Percentiles rank a stretch among this genome's conserved stretches.
phyloP scores from a whole-genome alignment of 2,797 vertebrate species.

The Enteromius paludinosus region DNA sequence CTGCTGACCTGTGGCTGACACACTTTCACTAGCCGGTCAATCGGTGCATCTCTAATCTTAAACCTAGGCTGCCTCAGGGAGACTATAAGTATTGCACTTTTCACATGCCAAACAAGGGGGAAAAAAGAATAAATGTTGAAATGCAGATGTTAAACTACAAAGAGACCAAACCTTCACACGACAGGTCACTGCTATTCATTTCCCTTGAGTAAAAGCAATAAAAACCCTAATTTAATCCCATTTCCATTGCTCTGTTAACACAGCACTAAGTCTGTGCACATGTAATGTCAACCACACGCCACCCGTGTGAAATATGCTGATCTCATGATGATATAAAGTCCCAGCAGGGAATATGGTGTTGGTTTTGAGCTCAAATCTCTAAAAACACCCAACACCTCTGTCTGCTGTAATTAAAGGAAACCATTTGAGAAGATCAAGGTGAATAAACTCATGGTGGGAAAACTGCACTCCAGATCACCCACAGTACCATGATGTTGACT shows the following conservation, averaged over 20 bases:
- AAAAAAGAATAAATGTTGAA: neutral
- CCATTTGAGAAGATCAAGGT: conserved; percentile 28
- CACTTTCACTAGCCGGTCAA: too few relatives aligned
- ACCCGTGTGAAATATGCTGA: conserved; percentile 25
- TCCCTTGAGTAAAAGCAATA: conserved; percentile 45
- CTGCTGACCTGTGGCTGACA: too few relatives aligned
- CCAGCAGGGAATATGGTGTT: conserved; percentile 12
- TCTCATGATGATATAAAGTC: conserved; percentile 31
- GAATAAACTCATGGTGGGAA: conserved; percentile 36
- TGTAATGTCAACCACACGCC: conserved; percentile 32
- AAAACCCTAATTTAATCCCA: conserved; percentile 41
- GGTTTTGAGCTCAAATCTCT: conserved; percentile 19
- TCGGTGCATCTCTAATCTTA: too few relatives aligned
- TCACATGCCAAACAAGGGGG: neutral
- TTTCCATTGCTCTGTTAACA: conserved; percentile 14
- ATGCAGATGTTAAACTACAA: conserved; percentile 45
- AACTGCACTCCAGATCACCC: conserved; percentile 5
- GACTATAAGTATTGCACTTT: neutral
- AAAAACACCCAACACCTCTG: conserved; percentile 16
- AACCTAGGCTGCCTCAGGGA: neutral
- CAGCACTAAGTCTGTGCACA: conserved; percentile 44
- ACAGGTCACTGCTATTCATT: conserved; percentile 41
- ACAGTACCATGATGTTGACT: conserved; percentile 11
- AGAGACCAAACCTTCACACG: conserved; percentile 42
- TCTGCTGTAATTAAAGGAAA: neutral